Conservation (phyloP, 64 coral and sea anemone species). For the Stichodactyla helianthus region DNA sequence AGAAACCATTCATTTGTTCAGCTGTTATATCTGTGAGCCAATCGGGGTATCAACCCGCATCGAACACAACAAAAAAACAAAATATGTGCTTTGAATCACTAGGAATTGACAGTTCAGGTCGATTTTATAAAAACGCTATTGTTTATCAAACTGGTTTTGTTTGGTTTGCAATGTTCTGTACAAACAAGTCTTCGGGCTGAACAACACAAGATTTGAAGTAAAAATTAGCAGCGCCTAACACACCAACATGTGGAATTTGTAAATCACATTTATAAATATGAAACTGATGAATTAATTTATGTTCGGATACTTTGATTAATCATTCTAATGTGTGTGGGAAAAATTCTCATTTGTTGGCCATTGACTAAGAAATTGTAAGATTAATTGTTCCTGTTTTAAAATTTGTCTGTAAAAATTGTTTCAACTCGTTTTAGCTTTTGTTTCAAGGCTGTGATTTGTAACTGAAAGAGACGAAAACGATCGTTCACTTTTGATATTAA, state of each 20-base stretch:
- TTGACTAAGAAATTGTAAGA: no score
- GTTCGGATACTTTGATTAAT: no score
- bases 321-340: background rate
- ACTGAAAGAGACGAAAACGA: no score
- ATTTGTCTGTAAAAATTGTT: no score
- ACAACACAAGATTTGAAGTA: background rate
- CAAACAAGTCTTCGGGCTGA: background rate
- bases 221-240: background rate
- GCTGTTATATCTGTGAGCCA: background rate
- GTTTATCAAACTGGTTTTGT: background rate
- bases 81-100: background rate
- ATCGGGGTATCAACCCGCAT: background rate
- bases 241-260: background rate
- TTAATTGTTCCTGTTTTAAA: no score
- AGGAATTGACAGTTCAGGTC: conserved; percentile 4
- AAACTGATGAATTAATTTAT: background rate
- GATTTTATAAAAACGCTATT: conserved; percentile 18
- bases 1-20: background rate
- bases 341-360: no score
- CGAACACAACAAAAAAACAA: background rate
- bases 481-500: no score
- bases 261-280: background rate
- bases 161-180: conserved; percentile 6
- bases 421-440: no score
- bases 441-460: no score